Evolutionary conservation across 2,797 vertebrate genomes (phyloP).

Genomic region (Micropoecilia bifurca): DNA sequence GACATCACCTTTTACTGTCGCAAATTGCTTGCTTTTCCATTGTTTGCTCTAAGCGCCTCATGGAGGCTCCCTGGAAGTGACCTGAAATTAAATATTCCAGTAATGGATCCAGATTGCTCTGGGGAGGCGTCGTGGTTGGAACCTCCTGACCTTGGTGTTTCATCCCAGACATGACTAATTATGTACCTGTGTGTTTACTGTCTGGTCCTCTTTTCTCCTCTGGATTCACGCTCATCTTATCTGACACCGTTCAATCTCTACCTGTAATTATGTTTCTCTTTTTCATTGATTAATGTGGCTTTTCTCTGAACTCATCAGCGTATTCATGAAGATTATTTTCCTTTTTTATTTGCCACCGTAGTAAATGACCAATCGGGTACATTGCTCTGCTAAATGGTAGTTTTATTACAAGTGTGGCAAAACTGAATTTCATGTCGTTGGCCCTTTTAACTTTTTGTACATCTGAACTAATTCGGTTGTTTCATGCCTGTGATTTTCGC

Average conservation of each 20-base stretch:
- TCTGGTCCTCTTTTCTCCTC: slow-evolving; percentile 7
- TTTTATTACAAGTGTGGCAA: slow-evolving; percentile 8
- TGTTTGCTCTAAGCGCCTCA: not conserved
- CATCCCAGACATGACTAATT: slow-evolving; percentile 10
- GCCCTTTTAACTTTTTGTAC: slow-evolving; percentile 13
- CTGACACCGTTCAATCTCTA: slow-evolving; percentile 26
- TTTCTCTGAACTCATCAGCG: slow-evolving; percentile 22
- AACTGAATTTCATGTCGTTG: slow-evolving; percentile 10
- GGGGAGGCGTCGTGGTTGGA: slow-evolving; percentile 1
- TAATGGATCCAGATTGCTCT: slow-evolving; percentile 14
- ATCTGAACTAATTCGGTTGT: not conserved
- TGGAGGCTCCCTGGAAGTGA: not conserved
- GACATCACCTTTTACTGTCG: not conserved
- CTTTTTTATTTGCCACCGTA: slow-evolving; percentile 1
- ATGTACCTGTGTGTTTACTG: not conserved
- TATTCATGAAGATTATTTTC: slow-evolving; percentile 25
- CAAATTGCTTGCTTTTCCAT: not conserved
- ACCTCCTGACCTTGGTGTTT: slow-evolving; percentile 17
- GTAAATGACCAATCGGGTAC: slow-evolving; percentile 29
- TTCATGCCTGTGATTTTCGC: not conserved
- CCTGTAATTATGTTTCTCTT: slow-evolving; percentile 42
- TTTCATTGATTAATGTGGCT: slow-evolving; percentile 46
- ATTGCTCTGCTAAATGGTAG: slow-evolving; percentile 12
- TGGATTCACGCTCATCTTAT: slow-evolving; percentile 15
- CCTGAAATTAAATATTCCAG: slow-evolving; percentile 9